Conservation (phyloP, 2,888 invertebrate genomes). For the Baronia brevicornis region DNA sequence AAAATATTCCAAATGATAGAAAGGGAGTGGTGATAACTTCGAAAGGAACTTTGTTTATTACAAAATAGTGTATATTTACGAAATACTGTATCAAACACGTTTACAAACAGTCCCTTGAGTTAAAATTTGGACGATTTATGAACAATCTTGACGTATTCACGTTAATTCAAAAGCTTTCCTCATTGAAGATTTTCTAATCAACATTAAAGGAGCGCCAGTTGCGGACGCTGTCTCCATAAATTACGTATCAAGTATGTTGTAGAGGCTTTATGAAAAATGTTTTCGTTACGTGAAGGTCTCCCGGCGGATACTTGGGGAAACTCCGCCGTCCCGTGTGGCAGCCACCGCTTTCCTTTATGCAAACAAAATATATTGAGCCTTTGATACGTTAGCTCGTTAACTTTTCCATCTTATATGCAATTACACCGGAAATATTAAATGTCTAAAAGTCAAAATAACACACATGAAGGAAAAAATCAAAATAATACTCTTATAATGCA, state of each 20-base stretch:
- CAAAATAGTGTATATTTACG: no score
- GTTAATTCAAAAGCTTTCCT: conserved; percentile 35
- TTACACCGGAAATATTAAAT: no score
- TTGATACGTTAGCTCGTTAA: conserved; percentile 44
- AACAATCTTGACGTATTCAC: conserved; percentile 24
- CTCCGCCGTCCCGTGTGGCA: conserved; percentile 30
- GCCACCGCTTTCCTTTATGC: conserved; percentile 35
- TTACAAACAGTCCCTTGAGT: conserved; percentile 1
- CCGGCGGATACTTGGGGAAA: conserved; percentile 38
- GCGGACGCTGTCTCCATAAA: conserved; percentile 65
- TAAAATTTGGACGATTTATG: conserved; percentile 17
- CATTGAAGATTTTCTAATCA: conserved; percentile 54
- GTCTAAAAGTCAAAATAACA: no score
- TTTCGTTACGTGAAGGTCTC: conserved; percentile 42
- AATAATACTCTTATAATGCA: no score
- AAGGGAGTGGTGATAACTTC: no score
- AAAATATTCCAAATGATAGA: no score
- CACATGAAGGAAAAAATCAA: no score
- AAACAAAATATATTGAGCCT: conserved; percentile 49
- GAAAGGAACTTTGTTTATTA: no score
- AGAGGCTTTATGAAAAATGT: conserved; percentile 69
- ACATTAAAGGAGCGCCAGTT: conserved; percentile 56
- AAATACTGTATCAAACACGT: conserved; percentile 2
- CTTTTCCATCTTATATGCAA: conserved; percentile 44
- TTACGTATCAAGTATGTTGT: conserved; percentile 67